Conservation (phyloP, 2,888 invertebrate genomes). For the Diaphora mendica region DNA sequence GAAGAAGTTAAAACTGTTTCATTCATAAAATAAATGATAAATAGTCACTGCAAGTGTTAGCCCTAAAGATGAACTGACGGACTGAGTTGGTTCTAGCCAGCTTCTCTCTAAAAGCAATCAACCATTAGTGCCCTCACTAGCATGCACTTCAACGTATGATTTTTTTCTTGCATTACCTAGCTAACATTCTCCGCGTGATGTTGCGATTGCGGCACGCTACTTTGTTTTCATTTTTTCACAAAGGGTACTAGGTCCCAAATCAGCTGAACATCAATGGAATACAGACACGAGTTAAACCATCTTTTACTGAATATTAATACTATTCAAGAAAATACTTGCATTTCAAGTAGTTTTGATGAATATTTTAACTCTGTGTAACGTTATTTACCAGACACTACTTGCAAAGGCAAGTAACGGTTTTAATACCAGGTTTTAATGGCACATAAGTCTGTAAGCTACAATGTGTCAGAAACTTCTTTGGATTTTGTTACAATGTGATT, state of each 20-base stretch:
- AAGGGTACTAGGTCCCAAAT: neutral
- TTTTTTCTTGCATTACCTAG: neutral
- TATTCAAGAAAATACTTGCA: neutral
- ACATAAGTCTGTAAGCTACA: neutral
- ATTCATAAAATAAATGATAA: no score
- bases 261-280: neutral
- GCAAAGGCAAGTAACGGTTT: neutral
- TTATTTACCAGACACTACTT: neutral
- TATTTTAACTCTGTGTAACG: neutral
- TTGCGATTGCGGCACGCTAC: no score
- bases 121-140: neutral
- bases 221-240: no score
- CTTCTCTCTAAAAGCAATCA: neutral
- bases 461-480: neutral
- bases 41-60: no score
- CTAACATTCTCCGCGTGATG: neutral
- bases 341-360: neutral
- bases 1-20: no score
- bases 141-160: no score
- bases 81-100: neutral
- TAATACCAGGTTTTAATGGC: neutral
- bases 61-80: no score
- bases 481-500: neutral
- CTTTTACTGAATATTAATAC: neutral
- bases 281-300: neutral